A percentile compares a stretch with the other conserved stretches of the same genome.
Conservation (phyloP, 2,888 invertebrate genomes). For the Coleophora deauratella region DNA sequence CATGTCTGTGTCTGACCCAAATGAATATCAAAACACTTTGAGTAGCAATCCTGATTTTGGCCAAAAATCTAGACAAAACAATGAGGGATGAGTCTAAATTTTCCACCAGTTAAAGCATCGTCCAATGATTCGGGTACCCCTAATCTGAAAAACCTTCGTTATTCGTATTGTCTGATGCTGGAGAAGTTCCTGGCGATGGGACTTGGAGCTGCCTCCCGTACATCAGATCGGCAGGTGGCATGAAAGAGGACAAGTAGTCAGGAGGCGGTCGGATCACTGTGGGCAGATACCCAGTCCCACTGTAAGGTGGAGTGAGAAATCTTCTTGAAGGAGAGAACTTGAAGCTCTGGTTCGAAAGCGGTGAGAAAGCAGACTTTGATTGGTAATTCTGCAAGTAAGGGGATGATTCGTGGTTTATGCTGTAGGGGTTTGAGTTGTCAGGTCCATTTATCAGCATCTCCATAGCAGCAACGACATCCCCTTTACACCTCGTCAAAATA, state of each 20-base stretch:
- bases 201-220: conserved; percentile 61
- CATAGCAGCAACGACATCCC: conserved; percentile 94
- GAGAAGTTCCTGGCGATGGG: conserved; percentile 64
- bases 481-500: conserved; percentile 86
- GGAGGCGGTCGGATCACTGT: conserved; percentile 80
- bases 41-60: no score
- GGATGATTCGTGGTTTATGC: conserved; percentile 55
- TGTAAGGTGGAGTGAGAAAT: conserved; percentile 87
- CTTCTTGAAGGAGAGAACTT: conserved; percentile 81
- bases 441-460: conserved; percentile 87
- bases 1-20: no score
- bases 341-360: conserved; percentile 76
- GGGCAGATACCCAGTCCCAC: conserved; percentile 87
- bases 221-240: conserved; percentile 64
- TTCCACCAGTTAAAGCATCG: conserved; percentile 20
- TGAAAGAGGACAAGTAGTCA: conserved; percentile 58
- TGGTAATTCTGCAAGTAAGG: conserved; percentile 65
- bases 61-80: no score
- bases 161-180: conserved; percentile 66
- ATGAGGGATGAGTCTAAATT: no score
- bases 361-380: conserved; percentile 85
- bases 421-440: conserved; percentile 43
- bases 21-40: no score
- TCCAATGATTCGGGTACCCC: conserved; percentile 34
- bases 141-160: conserved; percentile 69